Conservation (phyloP, 2,888 invertebrate genomes). For the Lasioglossum oenotherae region DNA sequence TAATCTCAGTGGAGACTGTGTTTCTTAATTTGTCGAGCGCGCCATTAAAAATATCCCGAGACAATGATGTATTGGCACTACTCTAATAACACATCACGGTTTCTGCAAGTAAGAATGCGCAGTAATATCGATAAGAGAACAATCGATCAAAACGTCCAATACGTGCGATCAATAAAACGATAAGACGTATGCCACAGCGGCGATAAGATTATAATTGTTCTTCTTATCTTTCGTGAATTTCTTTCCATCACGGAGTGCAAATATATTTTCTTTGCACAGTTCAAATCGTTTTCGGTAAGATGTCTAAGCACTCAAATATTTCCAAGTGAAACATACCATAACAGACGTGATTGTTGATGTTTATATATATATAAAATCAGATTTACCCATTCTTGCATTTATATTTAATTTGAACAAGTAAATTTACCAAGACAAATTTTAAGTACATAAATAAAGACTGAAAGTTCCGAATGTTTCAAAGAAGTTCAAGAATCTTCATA, state of each 20-base stretch:
- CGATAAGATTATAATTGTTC: slow-evolving; percentile 13
- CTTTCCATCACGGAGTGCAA: background rate
- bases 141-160: slow-evolving; percentile 22
- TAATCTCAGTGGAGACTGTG: background rate
- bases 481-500: too few species aligned
- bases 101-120: slow-evolving; percentile 18
- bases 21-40: background rate
- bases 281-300: background rate
- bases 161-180: slow-evolving; percentile 26
- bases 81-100: background rate
- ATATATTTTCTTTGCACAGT: background rate
- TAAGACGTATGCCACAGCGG: background rate
- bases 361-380: too few species aligned
- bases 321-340: background rate
- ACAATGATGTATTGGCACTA: background rate
- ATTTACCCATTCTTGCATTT: too few species aligned
- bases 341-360: background rate
- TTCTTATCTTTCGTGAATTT: slow-evolving; percentile 1
- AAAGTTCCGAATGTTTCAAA: too few species aligned
- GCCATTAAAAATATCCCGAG: background rate
- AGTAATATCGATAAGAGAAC: slow-evolving; percentile 29
- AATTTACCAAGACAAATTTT: too few species aligned
- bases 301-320: background rate
- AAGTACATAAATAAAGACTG: too few species aligned
- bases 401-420: too few species aligned